These are phyloP conservation scores for Harmothoe impar DNA, from an alignment of 2,888 invertebrate species.

Conservation along the genomic window DNA sequence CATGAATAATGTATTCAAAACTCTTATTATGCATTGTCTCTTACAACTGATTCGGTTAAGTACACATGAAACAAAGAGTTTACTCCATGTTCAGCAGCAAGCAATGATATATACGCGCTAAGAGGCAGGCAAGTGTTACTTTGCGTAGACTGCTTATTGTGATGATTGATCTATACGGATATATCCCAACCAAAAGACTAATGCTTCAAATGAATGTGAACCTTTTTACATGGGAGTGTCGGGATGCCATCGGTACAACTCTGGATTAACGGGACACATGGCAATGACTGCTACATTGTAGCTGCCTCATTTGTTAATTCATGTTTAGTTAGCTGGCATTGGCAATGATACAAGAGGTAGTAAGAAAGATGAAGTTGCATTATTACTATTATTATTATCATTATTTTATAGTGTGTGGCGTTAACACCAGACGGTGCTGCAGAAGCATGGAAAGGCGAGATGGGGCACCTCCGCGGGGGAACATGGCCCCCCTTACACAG, in stretches of 20 bases:
- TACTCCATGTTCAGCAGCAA: conserved; percentile 40
- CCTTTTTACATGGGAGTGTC: conserved; percentile 27
- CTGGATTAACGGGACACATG: conserved; percentile 29
- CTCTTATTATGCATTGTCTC: not conserved
- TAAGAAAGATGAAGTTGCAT: conserved; percentile 2
- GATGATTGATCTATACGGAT: not conserved
- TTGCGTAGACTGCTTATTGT: conserved; percentile 38
- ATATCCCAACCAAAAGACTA: conserved; percentile 16
- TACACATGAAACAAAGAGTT: conserved; percentile 24
- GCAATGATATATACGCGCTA: not conserved
- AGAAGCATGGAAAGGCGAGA: conserved; percentile 44
- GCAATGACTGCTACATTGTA: conserved; percentile 43
- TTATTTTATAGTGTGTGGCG: conserved; percentile 43
- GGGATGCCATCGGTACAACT: not conserved
- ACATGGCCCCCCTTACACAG: not conserved
- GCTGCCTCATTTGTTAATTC: conserved; percentile 40
- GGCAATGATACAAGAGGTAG: conserved; percentile 43
- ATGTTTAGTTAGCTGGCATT: not conserved
- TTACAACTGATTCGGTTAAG: not conserved
- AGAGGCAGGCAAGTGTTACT: conserved; percentile 26
- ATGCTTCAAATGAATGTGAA: not conserved
- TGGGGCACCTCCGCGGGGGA: not conserved
- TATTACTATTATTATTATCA: not conserved
- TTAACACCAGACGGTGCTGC: conserved; percentile 50
- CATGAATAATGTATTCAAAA: conserved; percentile 7